Evolutionary conservation across 2,797 vertebrate species (phyloP), one percentile per base, ranked within the genome.

Genomic region (Aplochiton taeniatus): DNA sequence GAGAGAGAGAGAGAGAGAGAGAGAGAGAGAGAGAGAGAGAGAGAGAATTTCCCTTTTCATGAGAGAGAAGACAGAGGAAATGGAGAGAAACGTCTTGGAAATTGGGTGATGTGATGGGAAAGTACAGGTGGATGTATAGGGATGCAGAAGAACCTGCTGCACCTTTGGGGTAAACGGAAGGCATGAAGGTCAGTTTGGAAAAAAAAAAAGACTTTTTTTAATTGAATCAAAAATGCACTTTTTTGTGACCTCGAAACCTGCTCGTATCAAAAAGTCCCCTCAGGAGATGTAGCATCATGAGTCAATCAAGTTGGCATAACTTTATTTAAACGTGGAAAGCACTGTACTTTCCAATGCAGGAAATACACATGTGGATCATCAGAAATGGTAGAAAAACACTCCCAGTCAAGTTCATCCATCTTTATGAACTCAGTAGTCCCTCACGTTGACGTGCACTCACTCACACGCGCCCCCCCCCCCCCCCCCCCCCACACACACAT

Each of bases 1-100:
- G 73, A 75, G 56, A 50, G 67, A 46, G 41, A 78, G 57, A 70
- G 68, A 72, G 58, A 64, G 61, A 46, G 44, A 9, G 43, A 76
- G 72, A 72, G 72, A 68, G 68, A 20, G 11, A 56, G 11, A 41
- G 17, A 55, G 58, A 18, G 19, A 13, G 58, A 46, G 54, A 54
- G 50, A 61, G 69, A 55, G 75, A 71, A n/a, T n/a, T n/a, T n/a
- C n/a, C n/a, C n/a, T n/a, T n/a, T n/a, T n/a, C n/a, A n/a, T n/a
- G 57, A 66, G 65, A 80, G 73, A 75, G 56, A 50, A 46, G 41
- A 78, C 55, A 70, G 68, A 72, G 58, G 61, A 46, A 41, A 9
- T 18, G 74, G 72, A 72, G 72, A 68, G 68, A 20, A 56, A 49
- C 61, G 72, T 64, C 48, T 65, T 66, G 66, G 51, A 58, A 84